These are phyloP conservation scores for Caenorhabditis remanei DNA, from an alignment of 1,140 invertebrate species.

Conservation along the genomic window DNA sequence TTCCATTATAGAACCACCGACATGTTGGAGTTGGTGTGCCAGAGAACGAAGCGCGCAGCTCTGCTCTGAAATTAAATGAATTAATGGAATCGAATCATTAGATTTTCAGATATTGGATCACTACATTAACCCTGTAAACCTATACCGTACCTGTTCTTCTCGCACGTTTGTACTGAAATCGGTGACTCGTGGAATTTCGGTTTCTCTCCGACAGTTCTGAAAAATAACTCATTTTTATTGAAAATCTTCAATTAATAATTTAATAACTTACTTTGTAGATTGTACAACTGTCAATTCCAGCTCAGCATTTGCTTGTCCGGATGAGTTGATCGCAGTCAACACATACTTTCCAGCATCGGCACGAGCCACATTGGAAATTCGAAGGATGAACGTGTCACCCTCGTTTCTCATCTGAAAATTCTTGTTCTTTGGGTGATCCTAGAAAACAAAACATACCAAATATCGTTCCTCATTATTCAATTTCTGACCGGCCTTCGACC, in stretches of 20 bases:
- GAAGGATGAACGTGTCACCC: slow-evolving; percentile 68
- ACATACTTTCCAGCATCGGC: slow-evolving; percentile 71
- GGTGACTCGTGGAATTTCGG: slow-evolving; percentile 53
- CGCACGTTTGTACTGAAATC: slow-evolving; percentile 48
- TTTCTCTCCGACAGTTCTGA: slow-evolving; percentile 47
- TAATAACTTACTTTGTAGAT: slow-evolving; percentile 33
- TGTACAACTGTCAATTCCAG: slow-evolving; percentile 59
- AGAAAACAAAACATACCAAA: slow-evolving; percentile 47
- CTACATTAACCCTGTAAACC: too few relatives aligned
- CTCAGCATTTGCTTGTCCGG: slow-evolving; percentile 64
- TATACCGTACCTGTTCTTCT: slow-evolving; percentile 22
- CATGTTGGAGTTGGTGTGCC: slow-evolving; percentile 68
- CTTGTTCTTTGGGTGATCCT: neutral
- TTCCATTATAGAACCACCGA: slow-evolving; percentile 70
- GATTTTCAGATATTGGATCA: too few relatives aligned
- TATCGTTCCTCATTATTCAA: slow-evolving; percentile 65
- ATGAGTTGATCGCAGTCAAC: slow-evolving; percentile 70
- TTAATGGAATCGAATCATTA: neutral
- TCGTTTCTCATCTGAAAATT: slow-evolving; percentile 69
- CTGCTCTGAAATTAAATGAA: slow-evolving; percentile 59
- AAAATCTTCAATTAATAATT: too few relatives aligned
- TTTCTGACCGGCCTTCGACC: slow-evolving; percentile 66
- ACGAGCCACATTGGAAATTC: slow-evolving; percentile 65
- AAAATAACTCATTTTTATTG: neutral
- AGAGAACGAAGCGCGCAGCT: slow-evolving; percentile 70